These are phyloP conservation scores for Romanogobio albipinnatus DNA, from an alignment of 2,113 vertebrate species.

Conservation along the genomic window DNA sequence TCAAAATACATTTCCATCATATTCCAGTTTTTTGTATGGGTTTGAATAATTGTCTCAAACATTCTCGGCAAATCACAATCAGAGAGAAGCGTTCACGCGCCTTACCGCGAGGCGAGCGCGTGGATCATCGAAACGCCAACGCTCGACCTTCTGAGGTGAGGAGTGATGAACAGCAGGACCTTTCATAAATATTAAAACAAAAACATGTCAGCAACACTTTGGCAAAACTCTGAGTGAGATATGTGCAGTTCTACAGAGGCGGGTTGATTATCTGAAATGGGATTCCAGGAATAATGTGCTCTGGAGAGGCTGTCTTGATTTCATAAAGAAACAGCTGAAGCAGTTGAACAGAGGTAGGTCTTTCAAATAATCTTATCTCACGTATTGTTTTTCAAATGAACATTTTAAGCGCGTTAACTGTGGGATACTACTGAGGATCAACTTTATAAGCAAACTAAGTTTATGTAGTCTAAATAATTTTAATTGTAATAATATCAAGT, in stretches of 20 bases:
- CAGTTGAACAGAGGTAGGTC: not conserved
- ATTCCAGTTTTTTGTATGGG: not conserved
- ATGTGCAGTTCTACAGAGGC: not conserved
- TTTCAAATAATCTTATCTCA: not conserved
- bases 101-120: not conserved
- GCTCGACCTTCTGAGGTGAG: not conserved
- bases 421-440: not conserved
- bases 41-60: not conserved
- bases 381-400: not conserved
- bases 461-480: not conserved
- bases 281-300: slow-evolving; percentile 10
- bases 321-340: not conserved
- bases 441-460: not conserved
- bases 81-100: not conserved
- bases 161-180: not conserved
- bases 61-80: not conserved
- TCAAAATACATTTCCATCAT: no score
- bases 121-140: not conserved
- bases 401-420: not conserved
- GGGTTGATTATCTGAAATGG: not conserved
- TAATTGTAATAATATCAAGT: not conserved
- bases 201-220: not conserved
- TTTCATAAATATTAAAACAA: not conserved
- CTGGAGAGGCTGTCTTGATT: not conserved
- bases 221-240: not conserved